Conservation (phyloP, 2,888 invertebrate genomes). For the Ophion ventricosus region DNA sequence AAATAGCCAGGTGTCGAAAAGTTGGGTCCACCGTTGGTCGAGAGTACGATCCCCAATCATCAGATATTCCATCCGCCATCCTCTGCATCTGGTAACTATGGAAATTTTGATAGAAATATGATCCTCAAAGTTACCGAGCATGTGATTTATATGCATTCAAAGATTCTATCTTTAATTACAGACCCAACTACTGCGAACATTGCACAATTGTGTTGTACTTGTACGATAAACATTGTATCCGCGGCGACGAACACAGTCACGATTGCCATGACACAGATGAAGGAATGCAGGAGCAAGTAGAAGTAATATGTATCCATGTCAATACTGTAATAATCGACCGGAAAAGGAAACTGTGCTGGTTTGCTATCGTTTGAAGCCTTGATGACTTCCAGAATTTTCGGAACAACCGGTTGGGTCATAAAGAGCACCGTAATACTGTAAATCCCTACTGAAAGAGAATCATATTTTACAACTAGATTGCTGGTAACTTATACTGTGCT, state of each 20-base stretch:
- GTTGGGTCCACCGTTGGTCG: slow-evolving; percentile 24
- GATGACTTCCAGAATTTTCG: neutral
- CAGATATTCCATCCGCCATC: slow-evolving; percentile 20
- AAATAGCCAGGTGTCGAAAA: slow-evolving; percentile 30
- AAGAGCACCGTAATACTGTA: neutral
- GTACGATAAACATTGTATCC: slow-evolving; percentile 54
- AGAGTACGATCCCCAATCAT: neutral
- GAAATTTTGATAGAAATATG: neutral
- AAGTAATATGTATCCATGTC: slow-evolving; percentile 48
- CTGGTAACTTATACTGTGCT: neutral
- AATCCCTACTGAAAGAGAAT: neutral
- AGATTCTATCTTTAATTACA: neutral
- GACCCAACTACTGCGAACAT: slow-evolving; percentile 54
- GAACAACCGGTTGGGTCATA: neutral
- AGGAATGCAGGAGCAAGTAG: slow-evolving; percentile 47
- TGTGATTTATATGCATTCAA: neutral
- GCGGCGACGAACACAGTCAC: slow-evolving; percentile 41
- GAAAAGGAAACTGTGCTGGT: slow-evolving; percentile 43
- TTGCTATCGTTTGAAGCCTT: neutral
- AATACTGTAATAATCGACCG: slow-evolving; percentile 52
- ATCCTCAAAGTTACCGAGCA: neutral
- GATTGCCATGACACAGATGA: slow-evolving; percentile 14
- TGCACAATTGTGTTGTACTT: slow-evolving; percentile 56
- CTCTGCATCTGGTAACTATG: slow-evolving; percentile 42
- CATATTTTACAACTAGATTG: neutral